Conservation (phyloP, 2,113 vertebrate species). For the Paedocypris sp. region DNA sequence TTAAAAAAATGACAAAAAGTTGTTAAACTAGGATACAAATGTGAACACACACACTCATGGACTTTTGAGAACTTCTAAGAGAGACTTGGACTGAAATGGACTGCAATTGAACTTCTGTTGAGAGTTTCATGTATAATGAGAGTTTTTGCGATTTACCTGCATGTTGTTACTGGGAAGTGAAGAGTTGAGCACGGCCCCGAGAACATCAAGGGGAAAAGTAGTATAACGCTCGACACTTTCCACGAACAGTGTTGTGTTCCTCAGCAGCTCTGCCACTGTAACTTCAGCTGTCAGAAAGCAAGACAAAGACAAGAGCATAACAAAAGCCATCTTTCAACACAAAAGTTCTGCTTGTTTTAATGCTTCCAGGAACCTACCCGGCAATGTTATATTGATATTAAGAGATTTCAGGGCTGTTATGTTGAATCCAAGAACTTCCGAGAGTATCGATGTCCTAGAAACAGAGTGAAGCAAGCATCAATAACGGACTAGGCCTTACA, state of each 20-base stretch:
- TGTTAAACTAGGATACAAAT: too few species aligned
- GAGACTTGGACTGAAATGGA: too few species aligned
- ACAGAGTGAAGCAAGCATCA: too few species aligned
- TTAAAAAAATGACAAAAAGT: too few species aligned
- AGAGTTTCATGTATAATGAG: not conserved
- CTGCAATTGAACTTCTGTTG: not conserved
- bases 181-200: conserved; percentile 42
- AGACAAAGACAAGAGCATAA: not conserved
- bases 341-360: too few species aligned
- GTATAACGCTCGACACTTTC: conserved; percentile 42
- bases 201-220: conserved; percentile 32
- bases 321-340: too few species aligned
- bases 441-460: conserved; percentile 43
- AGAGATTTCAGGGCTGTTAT: conserved; percentile 34
- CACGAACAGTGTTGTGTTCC: conserved; percentile 48
- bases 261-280: conserved; percentile 48
- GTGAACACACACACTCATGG: too few species aligned
- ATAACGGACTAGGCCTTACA: too few species aligned
- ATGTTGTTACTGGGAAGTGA: conserved; percentile 48
- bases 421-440: conserved; percentile 43
- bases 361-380: conserved; percentile 37
- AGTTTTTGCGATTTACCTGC: conserved; percentile 42
- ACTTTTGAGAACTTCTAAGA: too few species aligned
- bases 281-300: conserved; percentile 37
- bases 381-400: conserved; percentile 37